Conservation (phyloP, 2,113 vertebrate species). For the Actenoides hombroni region DNA sequence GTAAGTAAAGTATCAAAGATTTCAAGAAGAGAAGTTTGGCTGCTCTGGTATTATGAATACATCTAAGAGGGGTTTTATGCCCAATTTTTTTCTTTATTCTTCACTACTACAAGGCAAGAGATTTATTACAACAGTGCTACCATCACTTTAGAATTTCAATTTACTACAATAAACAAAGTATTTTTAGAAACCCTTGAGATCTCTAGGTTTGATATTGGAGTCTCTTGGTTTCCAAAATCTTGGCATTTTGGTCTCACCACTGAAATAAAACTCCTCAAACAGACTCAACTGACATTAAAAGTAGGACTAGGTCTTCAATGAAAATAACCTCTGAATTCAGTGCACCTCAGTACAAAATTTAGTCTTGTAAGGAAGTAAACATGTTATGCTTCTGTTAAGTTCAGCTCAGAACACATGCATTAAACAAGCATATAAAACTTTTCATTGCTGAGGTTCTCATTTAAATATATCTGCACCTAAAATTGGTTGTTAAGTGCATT, state of each 20-base stretch:
- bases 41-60: neutral
- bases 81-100: neutral
- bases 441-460: neutral
- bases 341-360: neutral
- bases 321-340: neutral
- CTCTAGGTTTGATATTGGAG: neutral
- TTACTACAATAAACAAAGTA: neutral
- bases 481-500: accelerated
- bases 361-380: neutral
- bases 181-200: neutral
- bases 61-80: neutral
- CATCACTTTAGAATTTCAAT: neutral
- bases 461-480: neutral
- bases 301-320: neutral
- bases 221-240: neutral
- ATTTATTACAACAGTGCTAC: neutral
- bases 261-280: neutral
- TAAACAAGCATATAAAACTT: neutral
- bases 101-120: neutral
- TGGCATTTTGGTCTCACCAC: neutral
- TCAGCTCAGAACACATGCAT: neutral
- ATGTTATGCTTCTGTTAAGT: neutral
- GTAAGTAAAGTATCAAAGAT: neutral
- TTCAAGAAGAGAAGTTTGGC: neutral
- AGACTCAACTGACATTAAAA: neutral